Percentiles rank a stretch among this genome's conserved stretches.
These are phyloP conservation scores for Drosophila grimshawi DNA, from an alignment of 1,140 invertebrate species.

Conservation along the genomic window DNA sequence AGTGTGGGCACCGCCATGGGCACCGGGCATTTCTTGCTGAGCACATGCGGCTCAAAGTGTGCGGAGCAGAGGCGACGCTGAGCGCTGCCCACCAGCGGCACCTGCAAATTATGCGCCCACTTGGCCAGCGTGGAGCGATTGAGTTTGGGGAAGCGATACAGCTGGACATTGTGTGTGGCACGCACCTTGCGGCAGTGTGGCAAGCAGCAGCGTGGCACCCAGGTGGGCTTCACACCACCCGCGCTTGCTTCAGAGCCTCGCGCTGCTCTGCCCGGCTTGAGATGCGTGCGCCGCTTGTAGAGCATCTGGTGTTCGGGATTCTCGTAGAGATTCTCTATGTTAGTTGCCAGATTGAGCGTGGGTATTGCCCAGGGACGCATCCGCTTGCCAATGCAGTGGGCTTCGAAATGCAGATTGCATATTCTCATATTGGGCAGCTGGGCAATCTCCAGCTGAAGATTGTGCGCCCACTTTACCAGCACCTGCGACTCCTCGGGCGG, in stretches of 20 bases:
- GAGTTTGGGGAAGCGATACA: constrained; percentile 76
- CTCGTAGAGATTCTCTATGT: constrained; percentile 75
- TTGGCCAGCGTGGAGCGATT: constrained; percentile 76
- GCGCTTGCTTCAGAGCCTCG: background rate
- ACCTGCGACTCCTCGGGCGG: constrained; percentile 70
- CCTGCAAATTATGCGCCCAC: constrained; percentile 78
- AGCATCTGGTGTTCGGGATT: constrained; percentile 73
- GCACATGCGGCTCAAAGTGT: constrained; percentile 74
- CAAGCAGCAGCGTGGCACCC: constrained; percentile 77
- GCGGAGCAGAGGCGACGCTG: constrained; percentile 73
- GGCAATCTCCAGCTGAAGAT: constrained; percentile 62
- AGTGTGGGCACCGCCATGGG: constrained; percentile 73
- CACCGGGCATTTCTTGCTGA: constrained; percentile 80
- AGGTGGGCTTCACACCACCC: constrained; percentile 56
- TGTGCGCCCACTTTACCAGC: constrained; percentile 77
- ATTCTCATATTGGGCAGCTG: constrained; percentile 59
- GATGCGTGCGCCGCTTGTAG: constrained; percentile 62
- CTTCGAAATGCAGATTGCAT: constrained; percentile 78
- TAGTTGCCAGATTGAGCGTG: constrained; percentile 70
- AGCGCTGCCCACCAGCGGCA: constrained; percentile 69
- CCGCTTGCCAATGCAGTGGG: constrained; percentile 77
- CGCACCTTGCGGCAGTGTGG: constrained; percentile 77
- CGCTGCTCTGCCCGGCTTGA: constrained; percentile 33
- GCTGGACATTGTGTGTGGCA: constrained; percentile 69
- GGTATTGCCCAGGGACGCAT: constrained; percentile 80